Conservation (phyloP, 2,113 vertebrate species). For the Pandion haliaetus region DNA sequence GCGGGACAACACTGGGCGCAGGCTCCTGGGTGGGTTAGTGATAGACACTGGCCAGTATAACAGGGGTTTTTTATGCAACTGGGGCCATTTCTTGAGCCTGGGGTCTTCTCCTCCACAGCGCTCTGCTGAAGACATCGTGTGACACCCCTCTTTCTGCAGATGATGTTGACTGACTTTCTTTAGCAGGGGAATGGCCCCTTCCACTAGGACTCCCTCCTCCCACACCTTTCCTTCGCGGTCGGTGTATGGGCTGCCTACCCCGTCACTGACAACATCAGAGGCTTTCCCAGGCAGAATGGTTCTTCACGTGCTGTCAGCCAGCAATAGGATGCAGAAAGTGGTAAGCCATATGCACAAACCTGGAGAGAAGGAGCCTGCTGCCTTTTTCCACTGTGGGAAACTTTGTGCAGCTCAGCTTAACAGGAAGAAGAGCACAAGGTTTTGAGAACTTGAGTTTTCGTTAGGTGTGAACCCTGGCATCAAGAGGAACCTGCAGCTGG, state of each 20-base stretch:
- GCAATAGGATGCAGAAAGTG: not conserved
- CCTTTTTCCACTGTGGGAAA: not conserved
- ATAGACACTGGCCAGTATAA: conserved; percentile 88
- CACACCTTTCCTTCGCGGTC: not conserved
- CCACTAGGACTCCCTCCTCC: not conserved
- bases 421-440: not conserved
- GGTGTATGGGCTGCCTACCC: not conserved
- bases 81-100: conserved; percentile 89
- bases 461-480: not conserved
- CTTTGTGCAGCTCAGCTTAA: not conserved
- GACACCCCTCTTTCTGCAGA: conserved; percentile 23
- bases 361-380: not conserved
- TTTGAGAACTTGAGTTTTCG: not conserved
- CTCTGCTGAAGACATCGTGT: conserved; percentile 82
- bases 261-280: not conserved
- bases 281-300: not conserved
- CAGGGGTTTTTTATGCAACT: conserved; percentile 84
- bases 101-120: conserved; percentile 23
- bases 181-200: not conserved
- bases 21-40: conserved; percentile 85
- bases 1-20: conserved; percentile 81
- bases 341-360: conserved; percentile 38
- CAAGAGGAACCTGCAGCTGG: not conserved
- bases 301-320: not conserved
- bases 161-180: not conserved